A percentile compares a stretch with the other conserved stretches of the same genome.
phyloP scores from a whole-genome alignment of 1,140 invertebrate genomes.

The Drosophila albomicans region DNA sequence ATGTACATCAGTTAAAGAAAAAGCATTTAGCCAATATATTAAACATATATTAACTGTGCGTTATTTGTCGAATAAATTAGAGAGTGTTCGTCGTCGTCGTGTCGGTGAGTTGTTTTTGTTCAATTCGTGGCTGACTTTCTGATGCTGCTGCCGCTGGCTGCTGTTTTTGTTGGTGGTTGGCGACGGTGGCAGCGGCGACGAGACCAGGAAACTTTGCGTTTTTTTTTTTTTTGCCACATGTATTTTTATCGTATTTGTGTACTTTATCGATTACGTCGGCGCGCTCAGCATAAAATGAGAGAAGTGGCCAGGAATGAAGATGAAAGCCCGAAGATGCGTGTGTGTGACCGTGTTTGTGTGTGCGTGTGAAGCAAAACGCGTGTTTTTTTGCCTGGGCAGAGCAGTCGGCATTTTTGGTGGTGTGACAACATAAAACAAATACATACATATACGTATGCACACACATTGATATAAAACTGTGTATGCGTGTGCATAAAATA shows the following conservation, averaged over 20 bases:
- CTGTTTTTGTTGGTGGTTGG: neutral
- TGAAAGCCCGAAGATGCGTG: slow-evolving; percentile 43
- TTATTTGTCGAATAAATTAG: slow-evolving; percentile 34
- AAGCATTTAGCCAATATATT: slow-evolving; percentile 15
- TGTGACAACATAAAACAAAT: slow-evolving; percentile 37
- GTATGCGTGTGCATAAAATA: slow-evolving; percentile 32
- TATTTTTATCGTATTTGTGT: slow-evolving; percentile 61
- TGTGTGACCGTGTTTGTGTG: slow-evolving; percentile 12
- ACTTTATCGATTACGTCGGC: slow-evolving; percentile 76
- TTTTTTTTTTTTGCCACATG: slow-evolving; percentile 53
- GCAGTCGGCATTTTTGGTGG: slow-evolving; percentile 26
- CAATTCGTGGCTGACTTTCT: slow-evolving; percentile 19
- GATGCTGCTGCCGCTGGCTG: neutral
- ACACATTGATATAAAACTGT: neutral
- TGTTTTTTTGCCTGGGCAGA: slow-evolving; percentile 53
- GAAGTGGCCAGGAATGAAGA: slow-evolving; percentile 28
- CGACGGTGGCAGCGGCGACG: slow-evolving; percentile 1
- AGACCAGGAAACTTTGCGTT: slow-evolving; percentile 34
- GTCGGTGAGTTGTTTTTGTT: slow-evolving; percentile 24
- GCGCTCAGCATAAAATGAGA: slow-evolving; percentile 57
- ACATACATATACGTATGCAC: slow-evolving; percentile 15
- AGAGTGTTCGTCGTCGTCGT: slow-evolving; percentile 9
- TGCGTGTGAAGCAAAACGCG: slow-evolving; percentile 58
- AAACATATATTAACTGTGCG: slow-evolving; percentile 25
- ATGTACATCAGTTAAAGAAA: slow-evolving; percentile 28